Percentiles rank a stretch among this genome's conserved stretches.
Conservation (phyloP, 2,888 invertebrate species). For the Lissonota sp. region DNA sequence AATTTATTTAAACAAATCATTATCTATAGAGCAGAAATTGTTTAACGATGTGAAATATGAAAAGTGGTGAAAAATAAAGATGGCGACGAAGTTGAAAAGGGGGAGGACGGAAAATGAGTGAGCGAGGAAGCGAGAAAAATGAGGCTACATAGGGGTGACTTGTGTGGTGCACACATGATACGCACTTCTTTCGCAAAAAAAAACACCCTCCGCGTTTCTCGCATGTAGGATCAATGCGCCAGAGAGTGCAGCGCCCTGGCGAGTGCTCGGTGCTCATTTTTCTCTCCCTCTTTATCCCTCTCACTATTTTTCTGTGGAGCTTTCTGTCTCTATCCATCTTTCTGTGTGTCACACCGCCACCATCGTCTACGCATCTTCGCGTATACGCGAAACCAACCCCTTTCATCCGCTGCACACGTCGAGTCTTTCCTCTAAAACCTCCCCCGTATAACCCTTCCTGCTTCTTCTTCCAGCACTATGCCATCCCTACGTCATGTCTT, state of each 20-base stretch:
- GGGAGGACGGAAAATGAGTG: conserved; percentile 64
- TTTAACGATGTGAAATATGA: conserved; percentile 36
- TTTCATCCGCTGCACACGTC: conserved; percentile 66
- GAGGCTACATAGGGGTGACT: conserved; percentile 69
- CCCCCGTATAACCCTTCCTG: conserved; percentile 73
- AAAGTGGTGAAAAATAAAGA: conserved; percentile 62
- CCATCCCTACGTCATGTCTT: conserved; percentile 31
- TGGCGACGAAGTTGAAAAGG: conserved; percentile 63
- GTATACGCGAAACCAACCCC: conserved; percentile 70
- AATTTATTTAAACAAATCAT: not conserved
- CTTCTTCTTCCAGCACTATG: conserved; percentile 39
- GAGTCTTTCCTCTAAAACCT: conserved; percentile 72
- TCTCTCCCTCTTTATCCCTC: conserved; percentile 15
- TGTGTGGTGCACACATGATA: conserved; percentile 75
- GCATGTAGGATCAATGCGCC: conserved; percentile 81
- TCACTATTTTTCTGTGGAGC: conserved; percentile 19
- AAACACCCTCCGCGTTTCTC: not conserved
- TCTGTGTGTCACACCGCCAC: conserved; percentile 29
- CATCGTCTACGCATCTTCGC: conserved; percentile 80
- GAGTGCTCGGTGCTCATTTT: conserved; percentile 75
- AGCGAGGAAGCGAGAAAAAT: conserved; percentile 67
- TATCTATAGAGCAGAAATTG: conserved; percentile 2
- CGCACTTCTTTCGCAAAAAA: conserved; percentile 44
- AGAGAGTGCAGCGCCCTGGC: conserved; percentile 83
- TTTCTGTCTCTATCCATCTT: conserved; percentile 42